Evolutionary conservation across 2,888 invertebrate genomes (phyloP).

Genomic region (Lasiommata megera): DNA sequence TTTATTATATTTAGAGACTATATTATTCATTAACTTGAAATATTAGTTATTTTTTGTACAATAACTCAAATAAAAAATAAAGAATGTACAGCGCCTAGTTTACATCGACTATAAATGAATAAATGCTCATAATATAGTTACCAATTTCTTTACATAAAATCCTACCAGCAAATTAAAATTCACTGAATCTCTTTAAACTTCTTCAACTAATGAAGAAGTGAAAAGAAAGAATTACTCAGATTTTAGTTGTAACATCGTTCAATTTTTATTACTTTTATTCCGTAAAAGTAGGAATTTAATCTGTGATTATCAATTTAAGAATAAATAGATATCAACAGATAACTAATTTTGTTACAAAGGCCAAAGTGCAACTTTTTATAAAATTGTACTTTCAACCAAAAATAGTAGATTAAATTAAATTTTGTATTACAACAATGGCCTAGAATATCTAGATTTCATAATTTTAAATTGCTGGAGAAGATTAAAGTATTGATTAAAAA

Average conservation of each 20-base stretch:
- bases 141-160: not conserved
- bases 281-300: not conserved
- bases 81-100: constrained; percentile 26
- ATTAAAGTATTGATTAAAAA: not conserved
- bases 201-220: constrained; percentile 23
- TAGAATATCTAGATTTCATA: not conserved
- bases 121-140: constrained; percentile 4
- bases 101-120: constrained; percentile 26
- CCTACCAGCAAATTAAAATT: not conserved
- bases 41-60: constrained; percentile 19
- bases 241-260: not conserved
- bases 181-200: constrained; percentile 15
- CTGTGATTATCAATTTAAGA: no score
- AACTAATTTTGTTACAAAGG: no score
- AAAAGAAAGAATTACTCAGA: constrained; percentile 11
- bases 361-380: no score
- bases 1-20: constrained; percentile 23
- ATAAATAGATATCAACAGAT: no score
- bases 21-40: constrained; percentile 10
- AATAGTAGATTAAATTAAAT: no score
- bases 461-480: not conserved
- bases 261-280: not conserved
- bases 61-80: constrained; percentile 6
- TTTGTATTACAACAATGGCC: no score
- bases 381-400: no score